Evolutionary conservation across 2,888 invertebrate genomes (phyloP), one percentile per base, ranked within the genome.

Genomic region (Melangyna quadrimaculata): DNA sequence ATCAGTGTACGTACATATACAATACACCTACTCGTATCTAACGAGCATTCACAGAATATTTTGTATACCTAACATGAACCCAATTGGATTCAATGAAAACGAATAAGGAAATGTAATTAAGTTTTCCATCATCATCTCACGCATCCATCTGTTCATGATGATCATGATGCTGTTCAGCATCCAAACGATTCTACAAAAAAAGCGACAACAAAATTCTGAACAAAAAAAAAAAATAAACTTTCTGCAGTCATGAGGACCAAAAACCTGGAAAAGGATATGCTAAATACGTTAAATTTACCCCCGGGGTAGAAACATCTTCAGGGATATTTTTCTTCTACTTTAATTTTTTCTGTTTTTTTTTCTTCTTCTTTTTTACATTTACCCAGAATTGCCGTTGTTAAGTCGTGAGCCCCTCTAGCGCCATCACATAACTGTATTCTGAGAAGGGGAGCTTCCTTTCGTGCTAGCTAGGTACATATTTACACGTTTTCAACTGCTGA

Each of bases 91-190:
- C 78, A 69, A 82, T 55, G 82, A 55, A 78, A 72, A 80, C 69
- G 77, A 86, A 86, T 86, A 77, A 80, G 86, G 86, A 86, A 86
- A 78, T 77, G 43, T 77, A 86, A 86, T 86, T 81, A 81, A 86
- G 77, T 81, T 81, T 70, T 81, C 77, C 69, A 86, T 81, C 86
- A 51, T 67, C 48, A 43, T 65, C 59, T 59, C 59, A 80, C 77
- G 86, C 77, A 81, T 73, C 72, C 86, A 51, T 65, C 71, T 71
- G 22, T 59, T 53, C 29, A 48, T 35, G 45, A 53, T 57, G 72
- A 57, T 61, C 70, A 12, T 12, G 17, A 17, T 43, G 63, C 45
- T 19, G 27, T 17, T 29, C 35, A 17, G 19, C 45, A 45, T 77
- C 65, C 35, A 40, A 12, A 19, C 45, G 48, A 65, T 22, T 35